Conservation (phyloP, 2,888 invertebrate species). For the Metellina segmentata region DNA sequence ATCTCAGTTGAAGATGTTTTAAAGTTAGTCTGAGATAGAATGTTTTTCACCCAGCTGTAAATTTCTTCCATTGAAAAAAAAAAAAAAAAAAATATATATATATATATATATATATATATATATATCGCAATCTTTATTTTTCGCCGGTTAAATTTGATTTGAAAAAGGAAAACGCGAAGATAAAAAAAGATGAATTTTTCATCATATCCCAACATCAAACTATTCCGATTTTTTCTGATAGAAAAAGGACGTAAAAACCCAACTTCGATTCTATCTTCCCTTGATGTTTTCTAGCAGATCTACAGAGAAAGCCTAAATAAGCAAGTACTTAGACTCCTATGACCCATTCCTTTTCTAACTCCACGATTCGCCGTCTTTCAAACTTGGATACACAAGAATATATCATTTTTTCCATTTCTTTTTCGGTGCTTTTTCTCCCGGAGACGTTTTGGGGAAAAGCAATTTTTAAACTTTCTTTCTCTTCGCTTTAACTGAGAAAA, state of each 20-base stretch:
- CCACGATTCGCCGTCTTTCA: slow-evolving; percentile 54
- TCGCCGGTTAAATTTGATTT: slow-evolving; percentile 20
- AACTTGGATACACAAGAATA: slow-evolving; percentile 65
- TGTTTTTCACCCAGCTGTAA: background rate
- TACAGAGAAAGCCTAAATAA: slow-evolving; percentile 37
- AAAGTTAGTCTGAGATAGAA: background rate
- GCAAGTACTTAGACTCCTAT: slow-evolving; percentile 39
- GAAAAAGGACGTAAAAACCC: background rate
- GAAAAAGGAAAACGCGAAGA: background rate
- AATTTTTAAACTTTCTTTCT: slow-evolving; percentile 73
- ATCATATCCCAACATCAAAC: slow-evolving; percentile 14
- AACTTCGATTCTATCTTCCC: background rate
- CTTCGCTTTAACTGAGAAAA: slow-evolving; percentile 64
- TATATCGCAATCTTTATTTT: background rate
- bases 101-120: too few relatives aligned
- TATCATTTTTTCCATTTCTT: slow-evolving; percentile 70
- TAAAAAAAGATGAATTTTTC: slow-evolving; percentile 31
- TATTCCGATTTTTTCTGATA: slow-evolving; percentile 12
- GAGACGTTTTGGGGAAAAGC: slow-evolving; percentile 53
- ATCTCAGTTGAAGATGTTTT: background rate
- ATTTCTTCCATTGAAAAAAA: background rate
- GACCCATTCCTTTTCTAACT: background rate
- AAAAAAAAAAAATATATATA: too few relatives aligned
- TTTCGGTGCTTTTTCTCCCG: slow-evolving; percentile 30
- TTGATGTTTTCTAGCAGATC: background rate